Conservation (phyloP, 1,140 invertebrate species). For the Drosophila lacteicornis region DNA sequence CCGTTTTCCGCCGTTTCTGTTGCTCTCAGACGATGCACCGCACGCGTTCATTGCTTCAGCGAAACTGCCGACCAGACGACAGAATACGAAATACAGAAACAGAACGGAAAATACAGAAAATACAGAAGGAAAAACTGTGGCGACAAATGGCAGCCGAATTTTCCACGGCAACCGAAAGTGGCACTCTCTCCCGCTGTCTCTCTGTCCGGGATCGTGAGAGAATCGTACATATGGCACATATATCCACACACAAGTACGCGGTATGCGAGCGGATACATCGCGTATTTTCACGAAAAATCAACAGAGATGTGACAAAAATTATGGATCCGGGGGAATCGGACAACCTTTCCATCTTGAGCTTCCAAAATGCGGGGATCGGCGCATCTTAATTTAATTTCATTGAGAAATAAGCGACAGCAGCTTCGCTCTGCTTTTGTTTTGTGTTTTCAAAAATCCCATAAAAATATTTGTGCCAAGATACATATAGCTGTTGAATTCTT, state of each 20-base stretch:
- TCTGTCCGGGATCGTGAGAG: conserved; percentile 49
- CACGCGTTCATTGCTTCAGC: conserved; percentile 78
- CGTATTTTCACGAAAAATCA: conserved; percentile 69
- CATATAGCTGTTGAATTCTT: conserved; percentile 1
- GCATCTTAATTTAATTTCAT: conserved; percentile 60
- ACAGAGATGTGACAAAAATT: conserved; percentile 57
- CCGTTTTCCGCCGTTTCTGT: conserved; percentile 57
- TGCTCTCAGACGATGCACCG: conserved; percentile 63
- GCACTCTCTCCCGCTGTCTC: conserved; percentile 22
- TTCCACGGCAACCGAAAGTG: conserved; percentile 48
- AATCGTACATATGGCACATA: conserved; percentile 16
- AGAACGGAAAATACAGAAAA: conserved; percentile 28
- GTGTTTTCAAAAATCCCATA: conserved; percentile 65
- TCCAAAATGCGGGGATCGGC: conserved; percentile 29
- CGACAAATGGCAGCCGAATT: conserved; percentile 64
- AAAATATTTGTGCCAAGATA: conserved; percentile 55
- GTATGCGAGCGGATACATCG: conserved; percentile 56
- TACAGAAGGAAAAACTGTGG: conserved; percentile 40
- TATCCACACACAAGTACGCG: conserved; percentile 24
- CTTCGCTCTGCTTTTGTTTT: conserved; percentile 18
- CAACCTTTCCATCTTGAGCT: conserved; percentile 32
- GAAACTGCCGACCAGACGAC: conserved; percentile 66
- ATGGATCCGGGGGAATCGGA: conserved; percentile 29
- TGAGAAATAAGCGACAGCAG: conserved; percentile 61
- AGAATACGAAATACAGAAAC: conserved; percentile 37